Evolutionary conservation across 2,113 vertebrate species (phyloP).

Genomic region (Beaufortia kweichowensis): DNA sequence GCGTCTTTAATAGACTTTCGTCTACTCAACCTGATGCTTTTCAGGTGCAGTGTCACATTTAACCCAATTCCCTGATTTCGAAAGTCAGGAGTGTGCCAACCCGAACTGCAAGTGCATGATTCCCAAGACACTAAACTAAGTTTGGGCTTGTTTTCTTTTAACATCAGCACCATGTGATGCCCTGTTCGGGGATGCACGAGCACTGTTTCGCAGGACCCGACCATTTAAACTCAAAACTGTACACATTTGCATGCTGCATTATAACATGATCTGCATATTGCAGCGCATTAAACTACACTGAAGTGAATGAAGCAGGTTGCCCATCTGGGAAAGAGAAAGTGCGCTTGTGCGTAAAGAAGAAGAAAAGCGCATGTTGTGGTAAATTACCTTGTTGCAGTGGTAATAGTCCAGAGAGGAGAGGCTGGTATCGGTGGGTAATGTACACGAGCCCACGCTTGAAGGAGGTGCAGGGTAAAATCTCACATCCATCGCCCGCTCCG

Average conservation of each 20-base stretch:
- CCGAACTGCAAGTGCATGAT: slow-evolving; percentile 12
- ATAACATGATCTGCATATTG: not conserved
- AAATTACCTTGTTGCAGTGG: slow-evolving; percentile 93
- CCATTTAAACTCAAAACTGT: not conserved
- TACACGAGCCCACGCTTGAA: slow-evolving; percentile 89
- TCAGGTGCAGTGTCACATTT: slow-evolving; percentile 41
- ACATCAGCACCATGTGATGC: slow-evolving; percentile 6
- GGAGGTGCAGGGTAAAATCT: slow-evolving; percentile 94
- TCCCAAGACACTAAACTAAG: slow-evolving; percentile 20
- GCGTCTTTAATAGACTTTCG: not conserved
- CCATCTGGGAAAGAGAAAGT: not conserved
- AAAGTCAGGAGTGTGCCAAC: slow-evolving; percentile 25
- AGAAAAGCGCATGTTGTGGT: not conserved
- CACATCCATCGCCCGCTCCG: slow-evolving; percentile 89
- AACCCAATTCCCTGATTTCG: slow-evolving; percentile 23
- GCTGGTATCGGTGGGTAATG: slow-evolving; percentile 87
- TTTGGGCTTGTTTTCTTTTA: slow-evolving; percentile 3
- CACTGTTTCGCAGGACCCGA: not conserved
- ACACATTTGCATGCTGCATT: no score
- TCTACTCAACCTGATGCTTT: slow-evolving; percentile 25
- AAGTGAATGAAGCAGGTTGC: slow-evolving; percentile 21
- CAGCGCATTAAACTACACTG: slow-evolving; percentile 16
- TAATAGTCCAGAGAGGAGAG: slow-evolving; percentile 91
- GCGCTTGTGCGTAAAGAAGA: slow-evolving; percentile 6
- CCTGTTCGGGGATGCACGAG: slow-evolving; percentile 7